These are phyloP conservation scores for Apotomis betuletana DNA, from an alignment of 2,888 invertebrate genomes.

Conservation along the genomic window DNA sequence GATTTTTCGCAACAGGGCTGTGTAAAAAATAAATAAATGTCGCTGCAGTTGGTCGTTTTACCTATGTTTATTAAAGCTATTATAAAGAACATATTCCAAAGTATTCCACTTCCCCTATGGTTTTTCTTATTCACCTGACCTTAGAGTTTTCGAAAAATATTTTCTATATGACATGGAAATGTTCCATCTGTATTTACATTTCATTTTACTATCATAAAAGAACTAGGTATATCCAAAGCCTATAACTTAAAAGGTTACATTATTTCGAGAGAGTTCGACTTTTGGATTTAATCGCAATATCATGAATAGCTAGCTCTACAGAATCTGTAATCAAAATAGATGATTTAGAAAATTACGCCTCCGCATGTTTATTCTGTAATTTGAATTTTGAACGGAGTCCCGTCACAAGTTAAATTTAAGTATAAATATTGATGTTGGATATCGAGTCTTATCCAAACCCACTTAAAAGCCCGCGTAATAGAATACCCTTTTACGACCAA, in stretches of 20 bases:
- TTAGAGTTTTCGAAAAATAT: too few species aligned
- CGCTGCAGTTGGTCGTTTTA: too few species aligned
- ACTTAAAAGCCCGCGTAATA: conserved; percentile 21
- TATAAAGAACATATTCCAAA: too few species aligned
- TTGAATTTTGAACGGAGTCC: background rate
- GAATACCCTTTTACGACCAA: conserved; percentile 14
- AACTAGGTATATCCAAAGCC: too few species aligned
- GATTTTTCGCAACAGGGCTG: background rate
- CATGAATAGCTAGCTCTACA: background rate
- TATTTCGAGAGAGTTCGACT: too few species aligned
- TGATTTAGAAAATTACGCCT: background rate
- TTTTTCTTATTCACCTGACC: too few species aligned
- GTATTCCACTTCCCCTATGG: too few species aligned
- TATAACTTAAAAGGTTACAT: too few species aligned
- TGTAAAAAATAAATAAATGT: background rate
- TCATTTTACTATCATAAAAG: too few species aligned
- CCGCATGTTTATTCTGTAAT: background rate
- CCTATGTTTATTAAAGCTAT: too few species aligned
- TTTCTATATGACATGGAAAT: too few species aligned
- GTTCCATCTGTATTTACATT: too few species aligned
- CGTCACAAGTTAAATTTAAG: conserved; percentile 9
- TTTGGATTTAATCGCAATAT: background rate
- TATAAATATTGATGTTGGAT: background rate
- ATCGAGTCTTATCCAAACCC: conserved; percentile 2
- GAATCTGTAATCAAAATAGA: background rate